phyloP scores from a whole-genome alignment of 2,113 vertebrate genomes.

The Oplegnathus fasciatus region DNA sequence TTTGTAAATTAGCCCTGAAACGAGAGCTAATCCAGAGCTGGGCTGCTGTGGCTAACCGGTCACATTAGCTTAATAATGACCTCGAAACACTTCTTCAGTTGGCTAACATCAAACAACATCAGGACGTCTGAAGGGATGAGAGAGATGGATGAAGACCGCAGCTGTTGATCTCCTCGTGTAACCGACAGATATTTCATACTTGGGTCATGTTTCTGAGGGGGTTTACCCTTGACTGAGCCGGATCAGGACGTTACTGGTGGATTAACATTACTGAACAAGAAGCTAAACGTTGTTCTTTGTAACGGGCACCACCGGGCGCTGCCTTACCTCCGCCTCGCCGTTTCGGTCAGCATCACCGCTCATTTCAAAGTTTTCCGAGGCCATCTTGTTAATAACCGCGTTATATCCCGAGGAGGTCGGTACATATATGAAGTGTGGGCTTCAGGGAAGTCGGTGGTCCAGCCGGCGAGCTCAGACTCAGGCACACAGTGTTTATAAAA shows the following conservation, averaged over 20 bases:
- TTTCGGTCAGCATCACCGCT: conserved; percentile 70
- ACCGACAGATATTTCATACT: too few species aligned
- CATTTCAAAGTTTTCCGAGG: conserved; percentile 76
- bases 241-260: neutral
- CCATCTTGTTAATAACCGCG: conserved; percentile 46
- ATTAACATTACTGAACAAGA: neutral
- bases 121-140: neutral
- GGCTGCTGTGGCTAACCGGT: neutral
- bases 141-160: neutral
- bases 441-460: neutral
- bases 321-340: conserved; percentile 75
- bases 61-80: neutral
- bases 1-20: neutral
- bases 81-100: neutral
- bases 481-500: neutral
- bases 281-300: neutral
- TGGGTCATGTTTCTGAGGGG: neutral
- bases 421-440: neutral
- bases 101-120: neutral
- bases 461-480: neutral
- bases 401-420: too few species aligned
- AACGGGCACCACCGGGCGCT: neutral
- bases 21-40: neutral
- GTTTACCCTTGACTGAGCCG: neutral
- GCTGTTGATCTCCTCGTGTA: rapidly evolving